These are phyloP conservation scores for Buphagus erythrorhynchus DNA, from an alignment of 2,797 vertebrate species.

Conservation along the genomic window DNA sequence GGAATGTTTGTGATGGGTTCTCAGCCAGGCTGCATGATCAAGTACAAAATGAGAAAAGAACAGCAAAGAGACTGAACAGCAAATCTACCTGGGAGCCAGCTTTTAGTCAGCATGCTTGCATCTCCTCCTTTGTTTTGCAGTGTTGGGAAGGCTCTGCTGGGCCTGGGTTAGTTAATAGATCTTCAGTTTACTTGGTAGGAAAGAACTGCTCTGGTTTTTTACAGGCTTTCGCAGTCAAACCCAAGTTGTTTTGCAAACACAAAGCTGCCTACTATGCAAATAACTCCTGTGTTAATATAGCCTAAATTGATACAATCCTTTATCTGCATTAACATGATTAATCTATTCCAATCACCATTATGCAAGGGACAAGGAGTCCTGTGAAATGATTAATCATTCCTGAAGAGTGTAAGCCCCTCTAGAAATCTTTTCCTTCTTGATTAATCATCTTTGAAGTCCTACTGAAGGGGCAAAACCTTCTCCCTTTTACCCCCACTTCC, in stretches of 20 bases:
- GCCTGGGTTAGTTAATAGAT: neutral
- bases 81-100: neutral
- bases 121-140: neutral
- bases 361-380: conserved; percentile 63
- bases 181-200: neutral
- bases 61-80: neutral
- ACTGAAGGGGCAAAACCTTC: conserved; percentile 58
- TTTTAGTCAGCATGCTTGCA: neutral
- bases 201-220: neutral
- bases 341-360: conserved; percentile 74
- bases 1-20: neutral
- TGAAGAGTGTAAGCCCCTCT: conserved; percentile 68
- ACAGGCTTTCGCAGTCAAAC: neutral
- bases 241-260: conserved; percentile 56
- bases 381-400: conserved; percentile 78
- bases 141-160: neutral
- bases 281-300: conserved; percentile 70
- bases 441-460: conserved; percentile 78
- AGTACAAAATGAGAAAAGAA: neutral
- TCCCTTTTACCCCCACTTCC: conserved; percentile 57
- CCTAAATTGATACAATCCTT: conserved; percentile 69
- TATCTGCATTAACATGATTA: conserved; percentile 76
- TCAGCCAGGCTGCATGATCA: neutral
- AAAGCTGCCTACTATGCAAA: conserved; percentile 72
- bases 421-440: conserved; percentile 70